Percentiles rank a stretch among this genome's conserved stretches.
phyloP scores from a whole-genome alignment of 1,140 invertebrate species.

The Habropoda laboriosa region DNA sequence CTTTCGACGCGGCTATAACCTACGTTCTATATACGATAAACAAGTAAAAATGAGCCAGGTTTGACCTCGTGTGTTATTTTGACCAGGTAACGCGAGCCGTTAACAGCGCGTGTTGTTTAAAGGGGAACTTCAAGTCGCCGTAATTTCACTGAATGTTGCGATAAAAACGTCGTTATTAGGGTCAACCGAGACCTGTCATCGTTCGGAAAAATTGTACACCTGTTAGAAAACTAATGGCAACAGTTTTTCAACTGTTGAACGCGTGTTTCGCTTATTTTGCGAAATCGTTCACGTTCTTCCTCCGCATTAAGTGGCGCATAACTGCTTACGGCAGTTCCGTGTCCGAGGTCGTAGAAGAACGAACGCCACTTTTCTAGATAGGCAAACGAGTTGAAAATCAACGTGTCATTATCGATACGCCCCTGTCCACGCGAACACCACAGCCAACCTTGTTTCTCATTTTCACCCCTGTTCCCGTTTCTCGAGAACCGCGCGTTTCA shows the following conservation, averaged over 20 bases:
- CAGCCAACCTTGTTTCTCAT: conserved; percentile 10
- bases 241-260: background rate
- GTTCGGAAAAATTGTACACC: background rate
- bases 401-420: conserved; percentile 57
- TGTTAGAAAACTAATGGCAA: background rate
- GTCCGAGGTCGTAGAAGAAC: background rate
- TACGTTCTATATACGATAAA: too few relatives aligned
- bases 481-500: conserved; percentile 46
- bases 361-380: conserved; percentile 57
- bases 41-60: background rate
- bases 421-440: conserved; percentile 40
- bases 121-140: background rate
- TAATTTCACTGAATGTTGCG: conserved; percentile 1
- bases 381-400: conserved; percentile 59
- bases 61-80: conserved; percentile 6
- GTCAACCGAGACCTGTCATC: background rate
- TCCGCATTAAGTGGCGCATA: background rate
- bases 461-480: conserved; percentile 3
- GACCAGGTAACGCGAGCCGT: background rate
- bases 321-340: conserved; percentile 9
- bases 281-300: background rate
- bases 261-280: too few relatives aligned
- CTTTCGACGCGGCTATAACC: background rate
- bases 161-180: background rate
- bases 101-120: background rate